Evolutionary conservation across 2,888 invertebrate genomes (phyloP).

Genomic region (Marronus borbonicus): DNA sequence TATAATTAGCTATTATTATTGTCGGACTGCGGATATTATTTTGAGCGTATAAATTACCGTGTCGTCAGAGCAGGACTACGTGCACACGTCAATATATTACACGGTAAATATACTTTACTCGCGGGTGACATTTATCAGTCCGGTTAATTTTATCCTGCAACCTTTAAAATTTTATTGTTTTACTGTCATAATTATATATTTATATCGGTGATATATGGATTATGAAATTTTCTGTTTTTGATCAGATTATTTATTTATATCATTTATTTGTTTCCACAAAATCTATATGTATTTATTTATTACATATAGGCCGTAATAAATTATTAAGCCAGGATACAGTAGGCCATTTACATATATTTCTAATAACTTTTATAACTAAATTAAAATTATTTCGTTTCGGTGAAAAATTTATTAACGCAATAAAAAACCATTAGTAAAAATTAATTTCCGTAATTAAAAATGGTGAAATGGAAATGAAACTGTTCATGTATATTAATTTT

Average conservation of each 20-base stretch:
- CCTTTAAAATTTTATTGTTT: conserved; percentile 54
- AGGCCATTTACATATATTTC: conserved; percentile 52
- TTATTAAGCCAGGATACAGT: conserved; percentile 51
- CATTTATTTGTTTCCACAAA: conserved; percentile 53
- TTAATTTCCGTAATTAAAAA: conserved; percentile 50
- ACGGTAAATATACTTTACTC: conserved; percentile 52
- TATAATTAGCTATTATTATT: conserved; percentile 47
- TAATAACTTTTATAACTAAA: conserved; percentile 52
- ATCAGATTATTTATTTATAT: conserved; percentile 54
- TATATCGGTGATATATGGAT: conserved; percentile 52
- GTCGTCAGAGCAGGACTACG: conserved; percentile 49
- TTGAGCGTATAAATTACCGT: conserved; percentile 44
- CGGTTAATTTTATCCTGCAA: conserved; percentile 53
- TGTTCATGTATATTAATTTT: conserved; percentile 46
- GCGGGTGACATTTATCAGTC: conserved; percentile 53
- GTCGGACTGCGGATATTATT: conserved; percentile 44
- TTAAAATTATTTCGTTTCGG: conserved; percentile 51
- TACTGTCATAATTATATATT: conserved; percentile 54
- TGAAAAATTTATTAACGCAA: conserved; percentile 50
- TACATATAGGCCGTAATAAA: conserved; percentile 50
- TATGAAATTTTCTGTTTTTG: conserved; percentile 53
- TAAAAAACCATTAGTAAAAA: conserved; percentile 52
- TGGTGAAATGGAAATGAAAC: conserved; percentile 47
- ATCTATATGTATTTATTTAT: conserved; percentile 52
- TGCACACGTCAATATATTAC: conserved; percentile 50